Base-by-base conservation (phyloP, 2,888 invertebrate species). In the Orchestes rusci region DNA sequence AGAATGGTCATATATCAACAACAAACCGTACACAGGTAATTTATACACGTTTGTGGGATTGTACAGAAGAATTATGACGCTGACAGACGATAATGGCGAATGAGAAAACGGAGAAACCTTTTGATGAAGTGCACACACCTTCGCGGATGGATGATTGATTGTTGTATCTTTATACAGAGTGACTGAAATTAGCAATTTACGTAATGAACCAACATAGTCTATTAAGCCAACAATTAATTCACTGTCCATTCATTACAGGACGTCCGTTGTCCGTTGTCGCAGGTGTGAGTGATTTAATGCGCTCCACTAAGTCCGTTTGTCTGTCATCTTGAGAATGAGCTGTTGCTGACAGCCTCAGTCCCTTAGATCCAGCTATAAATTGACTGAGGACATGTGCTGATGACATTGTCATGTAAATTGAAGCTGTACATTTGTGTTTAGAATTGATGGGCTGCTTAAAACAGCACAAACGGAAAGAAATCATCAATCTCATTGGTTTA, bases 21-120 rank as follows among this genome's bases (percentile, higher is more conserved):
- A 23, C 23, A 23, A 23, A 23, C 5, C 5, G 10, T 30, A n/a
- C 16, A 15, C 33, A 32, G 17, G 39, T 45, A 45, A 40, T 45
- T 45, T 45, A 45, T 45, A 39, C 40, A 29, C 35, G 38, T 45
- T 45, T 39, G 45, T 45, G 34, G 45, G 30, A 45, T 44, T 40
- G 45, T 35, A 34, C 35, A 17, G 40, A 45, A 45, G 45, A 45
- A 45, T 45, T 45, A 45, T 40, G 39, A 45, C 45, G 34, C 34
- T 39, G 30, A 36, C 32, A 45, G 40, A 30, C 35, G 17, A 45
- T 39, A 45, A 45, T 45, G 45, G 45, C 45, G 40, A 39, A 40
- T 45, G 45, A 45, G 45, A 42, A 42, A 42, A 34, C 42, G 42
- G 36, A 33, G 40, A 39, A 45, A 42, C 19, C 29, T 36, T 42